Evolutionary conservation across 2,113 vertebrate genomes (phyloP), one percentile per base, ranked within the genome.

Genomic region (Crocuta crocuta): DNA sequence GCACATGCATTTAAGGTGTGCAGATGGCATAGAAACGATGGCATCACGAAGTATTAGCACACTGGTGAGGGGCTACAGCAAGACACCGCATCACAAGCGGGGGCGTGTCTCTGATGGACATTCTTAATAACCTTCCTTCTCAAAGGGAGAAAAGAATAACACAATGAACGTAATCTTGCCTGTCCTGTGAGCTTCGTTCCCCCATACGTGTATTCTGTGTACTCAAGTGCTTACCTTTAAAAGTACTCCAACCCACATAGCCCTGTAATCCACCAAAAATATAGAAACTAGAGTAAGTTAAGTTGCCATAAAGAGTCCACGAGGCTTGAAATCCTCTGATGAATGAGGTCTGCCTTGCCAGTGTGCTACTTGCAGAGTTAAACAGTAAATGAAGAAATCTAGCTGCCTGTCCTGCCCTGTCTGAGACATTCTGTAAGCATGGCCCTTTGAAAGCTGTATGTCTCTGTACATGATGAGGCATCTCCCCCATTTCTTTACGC

Each of bases 361-460:
- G 23, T 43, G 16, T 82, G 81, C 19, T 80, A 65, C 45, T 82
- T 45, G 9, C 3, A 45, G 21, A 94, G 35, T 63, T 58, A 78
- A 82, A 80, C 26, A 86, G 58, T 21, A 31, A 79, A 65, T 21
- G 35, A 88, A 43, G 21, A 58, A 91, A 43, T 17, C 13, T 50
- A 23, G 5, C 33, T 63, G 53, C 33, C 28, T 70, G 13, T 48
- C 35, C 13, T 53, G 6, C 16, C 33, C 53, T 48, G 10, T 31
- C 3, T 53, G 87, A 80, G 1, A 8, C 1, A 7, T n/a, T 0
- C 0, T 55, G 5, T 39, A 76, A 83, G 55, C n/a, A 71, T 4
- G 87, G 13, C 28, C 4, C 0, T 50, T 13, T 43, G n/a, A 80
- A 48, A 73, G 12, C 58, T 33, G 0, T 33, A 7, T 68, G 50